Base-by-base conservation (phyloP, 1,140 invertebrate genomes). In the Drosophila asahinai region DNA sequence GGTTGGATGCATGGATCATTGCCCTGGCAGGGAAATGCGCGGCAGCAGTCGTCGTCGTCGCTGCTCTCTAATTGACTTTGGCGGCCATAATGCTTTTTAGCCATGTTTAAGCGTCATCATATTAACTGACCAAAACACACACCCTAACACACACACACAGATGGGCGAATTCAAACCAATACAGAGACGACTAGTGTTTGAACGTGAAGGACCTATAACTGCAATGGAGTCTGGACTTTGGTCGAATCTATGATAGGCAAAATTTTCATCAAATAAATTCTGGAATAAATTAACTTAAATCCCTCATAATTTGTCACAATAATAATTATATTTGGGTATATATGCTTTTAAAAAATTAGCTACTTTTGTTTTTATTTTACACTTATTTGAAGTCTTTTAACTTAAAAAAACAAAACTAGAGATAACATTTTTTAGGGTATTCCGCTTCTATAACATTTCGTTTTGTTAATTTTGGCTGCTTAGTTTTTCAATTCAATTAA, bases 401-500 rank as follows among this genome's bases (percentile, higher is more conserved):
- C 7, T 25, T 3, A 25, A 25, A 25, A 25, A 25, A 25, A 25
- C 2, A 25, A 25, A 25, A 25, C 22, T 25, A 25, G 22, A 25
- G 22, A 25, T 25, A 1, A 9, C 4, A 1, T 30, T 36, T 27
- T 22, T 22, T 11, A 62, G 47, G n/a, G 61, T 19, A 65, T 62
- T 59, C 38, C 9, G 22, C 14, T n/a, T 33, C 8, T n/a, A 51
- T 45, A 33, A 43, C 1, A 33, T 45, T 36, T 42, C 17, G 7
- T 2, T n/a, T 42, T 6, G 47, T 42, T 80, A 8, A n/a, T 11
- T 40, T 61, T 33, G 12, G n/a, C 66, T 67, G 67, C 63, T 75
- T 72, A 73, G 68, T 58, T 80, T 84, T 84, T 77, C 75, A 72
- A 89, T 89, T 89, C 78, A 81, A 84, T 89, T 79, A 89, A 90